phyloP scores from a whole-genome alignment of 2,888 invertebrate species.

The Tenodera sinensis region DNA sequence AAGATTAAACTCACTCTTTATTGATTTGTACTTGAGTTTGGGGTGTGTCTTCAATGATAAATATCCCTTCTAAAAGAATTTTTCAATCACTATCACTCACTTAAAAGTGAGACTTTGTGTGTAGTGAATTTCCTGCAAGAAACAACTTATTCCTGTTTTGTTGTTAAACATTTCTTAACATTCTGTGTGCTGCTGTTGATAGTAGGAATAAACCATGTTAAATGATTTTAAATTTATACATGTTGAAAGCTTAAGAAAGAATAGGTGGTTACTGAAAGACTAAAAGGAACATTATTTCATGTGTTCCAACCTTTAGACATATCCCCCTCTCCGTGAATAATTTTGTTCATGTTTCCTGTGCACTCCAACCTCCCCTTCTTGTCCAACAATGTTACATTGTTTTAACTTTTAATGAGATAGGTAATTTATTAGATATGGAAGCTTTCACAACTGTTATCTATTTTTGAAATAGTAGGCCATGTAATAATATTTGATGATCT shows the following conservation, averaged over 20 bases:
- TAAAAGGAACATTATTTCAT: no score
- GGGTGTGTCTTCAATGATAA: background rate
- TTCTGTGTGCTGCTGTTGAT: background rate
- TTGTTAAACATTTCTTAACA: background rate
- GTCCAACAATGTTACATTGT: no score
- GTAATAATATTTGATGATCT: no score
- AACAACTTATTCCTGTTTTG: background rate
- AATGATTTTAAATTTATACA: background rate
- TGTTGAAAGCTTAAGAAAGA: background rate
- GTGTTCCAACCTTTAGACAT: no score
- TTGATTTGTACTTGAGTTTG: background rate
- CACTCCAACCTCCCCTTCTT: no score
- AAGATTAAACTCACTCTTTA: background rate
- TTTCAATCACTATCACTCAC: background rate
- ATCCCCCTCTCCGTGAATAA: no score
- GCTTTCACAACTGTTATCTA: no score
- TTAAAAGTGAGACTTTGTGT: background rate
- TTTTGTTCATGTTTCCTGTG: no score
- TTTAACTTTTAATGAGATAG: no score
- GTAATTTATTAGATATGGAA: no score
- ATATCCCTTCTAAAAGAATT: background rate
- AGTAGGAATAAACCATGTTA: no score
- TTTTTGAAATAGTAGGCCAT: no score
- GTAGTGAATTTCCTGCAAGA: background rate
- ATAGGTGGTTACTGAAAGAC: background rate